Percentiles rank a stretch among this genome's conserved stretches.
Conservation (phyloP, 2,797 vertebrate genomes). For the Clarias fuscus region DNA sequence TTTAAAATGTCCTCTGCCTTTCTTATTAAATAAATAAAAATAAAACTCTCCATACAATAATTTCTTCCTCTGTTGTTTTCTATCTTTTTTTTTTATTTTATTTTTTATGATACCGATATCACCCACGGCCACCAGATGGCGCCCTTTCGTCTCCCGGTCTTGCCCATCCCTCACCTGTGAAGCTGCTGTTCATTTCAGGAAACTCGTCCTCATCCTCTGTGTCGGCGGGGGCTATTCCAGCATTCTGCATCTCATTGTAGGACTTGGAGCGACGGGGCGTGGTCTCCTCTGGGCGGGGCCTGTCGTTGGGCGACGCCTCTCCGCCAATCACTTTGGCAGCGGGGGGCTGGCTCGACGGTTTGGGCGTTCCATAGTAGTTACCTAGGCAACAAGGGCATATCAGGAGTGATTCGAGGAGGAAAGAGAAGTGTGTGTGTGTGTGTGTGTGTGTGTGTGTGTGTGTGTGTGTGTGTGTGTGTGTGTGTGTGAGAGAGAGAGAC, state of each 20-base stretch:
- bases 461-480: not conserved
- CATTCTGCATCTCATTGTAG: constrained; percentile 99
- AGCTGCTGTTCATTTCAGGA: constrained; percentile 99
- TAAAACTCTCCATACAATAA: too few species aligned
- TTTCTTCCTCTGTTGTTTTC: not conserved
- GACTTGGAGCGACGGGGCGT: constrained; percentile 94
- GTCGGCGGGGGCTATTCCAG: constrained; percentile 93
- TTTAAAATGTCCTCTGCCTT: too few species aligned
- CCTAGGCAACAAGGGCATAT: constrained; percentile 86
- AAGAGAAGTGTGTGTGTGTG: not conserved
- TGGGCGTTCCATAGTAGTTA: constrained; percentile 99
- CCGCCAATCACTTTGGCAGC: constrained; percentile 93
- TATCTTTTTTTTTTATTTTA: not conserved
- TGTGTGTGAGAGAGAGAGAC: not conserved
- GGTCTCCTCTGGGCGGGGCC: constrained; percentile 87
- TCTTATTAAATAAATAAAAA: too few species aligned
- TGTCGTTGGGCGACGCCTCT: constrained; percentile 92
- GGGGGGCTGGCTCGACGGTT: constrained; percentile 95
- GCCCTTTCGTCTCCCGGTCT: constrained; percentile 58
- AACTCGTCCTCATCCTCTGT: constrained; percentile 93
- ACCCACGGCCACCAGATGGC: constrained; percentile 70
- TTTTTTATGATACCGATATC: not conserved
- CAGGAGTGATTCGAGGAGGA: not conserved
- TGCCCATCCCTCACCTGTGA: constrained; percentile 83
- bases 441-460: constrained; percentile 1